Evolutionary conservation across 2,113 vertebrate species (phyloP).

Genomic region (Myxocyprinus asiaticus): DNA sequence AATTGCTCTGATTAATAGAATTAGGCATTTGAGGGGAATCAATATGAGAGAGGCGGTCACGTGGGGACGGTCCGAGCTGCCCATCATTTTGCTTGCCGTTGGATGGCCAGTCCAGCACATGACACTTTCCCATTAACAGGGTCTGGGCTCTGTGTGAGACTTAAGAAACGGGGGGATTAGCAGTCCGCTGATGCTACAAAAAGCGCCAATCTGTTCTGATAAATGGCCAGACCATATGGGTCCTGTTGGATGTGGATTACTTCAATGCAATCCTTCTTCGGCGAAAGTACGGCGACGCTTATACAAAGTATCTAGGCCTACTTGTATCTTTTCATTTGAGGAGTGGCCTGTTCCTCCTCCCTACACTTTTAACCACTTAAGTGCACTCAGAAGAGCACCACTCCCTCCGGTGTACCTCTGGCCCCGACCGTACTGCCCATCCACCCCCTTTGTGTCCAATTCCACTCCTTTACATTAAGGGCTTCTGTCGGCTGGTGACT

Average conservation of each 20-base stretch:
- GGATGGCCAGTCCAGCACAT: conserved; percentile 43
- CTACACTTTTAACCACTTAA: conserved; percentile 70
- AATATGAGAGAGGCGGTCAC: conserved; percentile 66
- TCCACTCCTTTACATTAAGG: conserved; percentile 62
- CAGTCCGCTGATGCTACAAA: conserved; percentile 45
- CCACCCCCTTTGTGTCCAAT: conserved; percentile 50
- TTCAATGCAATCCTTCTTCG: conserved; percentile 60
- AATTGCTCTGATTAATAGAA: conserved; percentile 85
- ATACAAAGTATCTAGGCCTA: conserved; percentile 57
- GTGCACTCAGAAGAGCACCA: conserved; percentile 71
- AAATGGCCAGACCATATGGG: conserved; percentile 65
- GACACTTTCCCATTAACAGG: conserved; percentile 56
- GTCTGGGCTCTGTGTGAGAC: conserved; percentile 53
- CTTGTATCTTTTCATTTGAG: conserved; percentile 47
- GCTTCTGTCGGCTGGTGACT: conserved; percentile 49
- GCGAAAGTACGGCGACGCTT: conserved; percentile 47
- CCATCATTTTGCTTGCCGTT: conserved; percentile 54
- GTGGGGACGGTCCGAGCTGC: conserved; percentile 67
- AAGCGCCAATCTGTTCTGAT: conserved; percentile 53
- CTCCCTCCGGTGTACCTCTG: conserved; percentile 67
- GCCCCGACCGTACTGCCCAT: conserved; percentile 47
- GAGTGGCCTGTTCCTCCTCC: conserved; percentile 49
- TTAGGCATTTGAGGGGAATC: conserved; percentile 76
- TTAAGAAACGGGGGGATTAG: conserved; percentile 61
- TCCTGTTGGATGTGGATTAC: conserved; percentile 61